Percentiles rank a stretch among this genome's conserved stretches.
phyloP scores from a whole-genome alignment of 2,113 vertebrate species.

The Heterochromis multidens region DNA sequence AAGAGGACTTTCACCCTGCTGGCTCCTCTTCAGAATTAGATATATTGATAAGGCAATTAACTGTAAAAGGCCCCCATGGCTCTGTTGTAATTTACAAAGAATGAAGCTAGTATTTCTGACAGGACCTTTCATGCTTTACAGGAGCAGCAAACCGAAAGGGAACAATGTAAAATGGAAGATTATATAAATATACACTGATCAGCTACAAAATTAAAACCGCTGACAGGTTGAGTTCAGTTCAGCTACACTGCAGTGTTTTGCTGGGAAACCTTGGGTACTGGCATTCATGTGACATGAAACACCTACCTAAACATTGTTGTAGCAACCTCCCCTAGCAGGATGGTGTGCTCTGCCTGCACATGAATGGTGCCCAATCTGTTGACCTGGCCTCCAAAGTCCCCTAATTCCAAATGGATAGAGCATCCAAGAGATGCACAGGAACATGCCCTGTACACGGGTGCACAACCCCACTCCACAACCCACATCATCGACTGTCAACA shows the following conservation, averaged over 20 bases:
- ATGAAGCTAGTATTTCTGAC: constrained; percentile 50
- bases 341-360: neutral
- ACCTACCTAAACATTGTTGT: neutral
- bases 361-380: neutral
- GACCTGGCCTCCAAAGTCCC: neutral
- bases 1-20: constrained; percentile 55
- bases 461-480: neutral
- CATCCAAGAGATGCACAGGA: neutral
- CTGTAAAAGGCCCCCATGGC: constrained; percentile 45
- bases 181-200: constrained; percentile 69
- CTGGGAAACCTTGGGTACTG: neutral
- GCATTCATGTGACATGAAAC: neutral
- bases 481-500: neutral
- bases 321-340: neutral
- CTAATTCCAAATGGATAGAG: neutral
- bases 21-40: constrained; percentile 57
- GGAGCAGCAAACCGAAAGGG: constrained; percentile 21
- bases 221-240: neutral
- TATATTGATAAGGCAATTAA: constrained; percentile 68
- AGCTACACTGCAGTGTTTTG: neutral
- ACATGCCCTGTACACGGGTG: neutral
- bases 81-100: constrained; percentile 54
- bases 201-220: constrained; percentile 35
- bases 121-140: constrained; percentile 21
- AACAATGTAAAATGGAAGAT: constrained; percentile 24